Base-by-base conservation (phyloP, 2,888 invertebrate species). In the Philhelius pedissequus region DNA sequence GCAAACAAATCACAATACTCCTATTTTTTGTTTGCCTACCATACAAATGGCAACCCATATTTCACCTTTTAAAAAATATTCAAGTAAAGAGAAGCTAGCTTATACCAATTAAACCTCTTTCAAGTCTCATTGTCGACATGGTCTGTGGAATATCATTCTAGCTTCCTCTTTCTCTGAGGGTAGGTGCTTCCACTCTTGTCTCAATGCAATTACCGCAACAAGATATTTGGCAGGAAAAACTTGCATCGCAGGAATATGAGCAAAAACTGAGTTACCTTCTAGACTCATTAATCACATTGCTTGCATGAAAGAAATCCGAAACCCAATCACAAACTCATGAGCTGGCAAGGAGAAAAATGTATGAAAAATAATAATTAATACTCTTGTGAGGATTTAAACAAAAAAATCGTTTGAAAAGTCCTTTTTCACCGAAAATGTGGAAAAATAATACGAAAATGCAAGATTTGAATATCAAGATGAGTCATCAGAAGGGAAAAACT, bases 221-320 rank as follows among this genome's bases (percentile, higher is more conserved):
- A 76, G 62, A 66, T 71, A 60, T 71, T 76, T 50, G 58, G 15
- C 38, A 60, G 11, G 6, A 40, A 58, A 58, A 48, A 48, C 45
- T 48, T 13, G 13, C 13, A 48, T 22, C 7, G 22, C n/a, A 48
- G 48, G 48, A 52, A 27, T 22, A 45, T 7, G 18, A 30, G 43
- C 15, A 43, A 30, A 60, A 52, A 56, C 20, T 38, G 38, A 25
- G 80, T 54, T 76, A 75, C 79, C 71, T 76, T 66, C 15, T 56
- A 25, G 30, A 4, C 43, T 60, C 75, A 84, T 84, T 84, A 80
- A 84, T 84, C 84, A 84, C 80, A 84, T 84, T 84, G 84, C 84
- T 27, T 32, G 38, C 35, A 35, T n/a, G 6, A 25, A 9, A 75
- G 60, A 75, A 80, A 60, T 80, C 48, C 62, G 71, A 71, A 76